A percentile compares a stretch with the other conserved stretches of the same genome.
These are phyloP conservation scores for Coccyzus lansbergi DNA, from an alignment of 2,797 vertebrate genomes.

Conservation along the genomic window DNA sequence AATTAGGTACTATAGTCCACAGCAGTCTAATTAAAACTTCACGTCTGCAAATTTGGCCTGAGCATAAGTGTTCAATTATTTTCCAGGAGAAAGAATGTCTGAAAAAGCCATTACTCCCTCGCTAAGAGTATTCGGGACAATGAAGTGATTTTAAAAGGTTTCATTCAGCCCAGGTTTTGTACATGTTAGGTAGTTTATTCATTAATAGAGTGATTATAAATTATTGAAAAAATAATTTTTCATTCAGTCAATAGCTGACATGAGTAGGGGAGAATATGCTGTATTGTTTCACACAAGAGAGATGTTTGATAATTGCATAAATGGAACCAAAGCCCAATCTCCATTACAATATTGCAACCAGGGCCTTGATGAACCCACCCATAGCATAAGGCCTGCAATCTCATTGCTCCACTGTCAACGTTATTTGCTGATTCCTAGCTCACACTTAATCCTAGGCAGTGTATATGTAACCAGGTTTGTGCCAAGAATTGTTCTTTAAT, in stretches of 20 bases:
- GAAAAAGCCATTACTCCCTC: neutral
- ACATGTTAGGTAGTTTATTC: neutral
- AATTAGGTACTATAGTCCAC: neutral
- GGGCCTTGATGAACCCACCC: neutral
- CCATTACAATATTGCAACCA: neutral
- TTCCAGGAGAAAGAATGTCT: neutral
- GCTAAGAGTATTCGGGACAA: neutral
- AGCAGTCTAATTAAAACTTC: constrained; percentile 2
- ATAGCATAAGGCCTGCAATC: neutral
- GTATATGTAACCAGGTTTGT: neutral
- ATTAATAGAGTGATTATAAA: neutral
- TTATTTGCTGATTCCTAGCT: neutral
- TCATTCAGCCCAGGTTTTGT: neutral
- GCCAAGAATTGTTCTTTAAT: constrained; percentile 16
- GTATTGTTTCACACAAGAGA: neutral
- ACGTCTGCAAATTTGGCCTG: neutral
- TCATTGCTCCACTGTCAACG: neutral
- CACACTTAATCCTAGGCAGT: neutral
- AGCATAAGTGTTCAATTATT: neutral
- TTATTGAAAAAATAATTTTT: neutral
- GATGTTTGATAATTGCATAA: neutral
- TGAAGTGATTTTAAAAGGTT: neutral
- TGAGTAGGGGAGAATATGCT: neutral
- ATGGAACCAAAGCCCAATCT: neutral
- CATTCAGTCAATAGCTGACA: neutral